Evolutionary conservation across 2,797 vertebrate genomes (phyloP), one percentile per base, ranked within the genome.

Genomic region (Bryconaethiops microstoma): DNA sequence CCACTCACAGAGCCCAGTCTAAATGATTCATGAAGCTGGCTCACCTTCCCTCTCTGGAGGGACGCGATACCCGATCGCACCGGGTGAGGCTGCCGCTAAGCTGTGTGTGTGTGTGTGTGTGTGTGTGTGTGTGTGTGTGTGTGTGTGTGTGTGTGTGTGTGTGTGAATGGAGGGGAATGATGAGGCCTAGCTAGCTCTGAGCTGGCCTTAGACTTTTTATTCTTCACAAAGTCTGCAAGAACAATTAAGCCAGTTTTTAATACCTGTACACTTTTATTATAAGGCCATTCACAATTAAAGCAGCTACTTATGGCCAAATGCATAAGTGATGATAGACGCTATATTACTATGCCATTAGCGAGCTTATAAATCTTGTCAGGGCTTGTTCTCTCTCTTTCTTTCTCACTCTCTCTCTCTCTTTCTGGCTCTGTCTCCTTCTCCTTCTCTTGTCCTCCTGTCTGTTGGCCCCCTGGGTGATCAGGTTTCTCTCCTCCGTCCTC

Each of bases 21-120:
- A 85, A 87, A 87, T 87, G 86, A 87, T 87, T 87, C 80, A 87
- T 87, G 86, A 85, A 85, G 79, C 77, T 83, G 83, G 86, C 86
- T 87, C 86, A 87, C 83, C 86, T 87, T 87, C 83, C 82, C 86
- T 87, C 86, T 87, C 82, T 81, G 86, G 86, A 87, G 86, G 82
- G 82, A 87, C 79, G 83, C 83, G 86, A 85, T 82, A 87, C 82
- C 82, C 59, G 82, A 87, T 87, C 85, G 83, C 67, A 79, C 79
- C 71, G 59, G 74, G 82, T 86, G 82, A 87, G 74, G 70, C 81
- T 80, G 77, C 83, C 68, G 68, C 55, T 77, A 68, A 79, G 65
- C 68, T 86, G 69, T 74, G 74, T 83, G 74, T 70, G 78, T 84
- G 82, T 63, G 78, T 81, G 69, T 78, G 68, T 83, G 73, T 76